phyloP scores from a whole-genome alignment of 2,113 vertebrate species.

The Climacteris rufus region DNA sequence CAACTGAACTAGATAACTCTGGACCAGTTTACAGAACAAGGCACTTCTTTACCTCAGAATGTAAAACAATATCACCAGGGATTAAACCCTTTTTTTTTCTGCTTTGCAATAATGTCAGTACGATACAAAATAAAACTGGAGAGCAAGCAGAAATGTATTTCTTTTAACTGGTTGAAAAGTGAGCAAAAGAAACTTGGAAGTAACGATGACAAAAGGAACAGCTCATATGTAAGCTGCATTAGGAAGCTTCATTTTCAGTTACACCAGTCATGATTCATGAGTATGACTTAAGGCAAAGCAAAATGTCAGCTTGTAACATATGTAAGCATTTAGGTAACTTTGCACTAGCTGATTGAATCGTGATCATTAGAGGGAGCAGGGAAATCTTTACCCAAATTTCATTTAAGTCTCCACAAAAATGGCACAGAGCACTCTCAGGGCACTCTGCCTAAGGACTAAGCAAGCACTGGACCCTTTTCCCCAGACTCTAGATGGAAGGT shows the following conservation, averaged over 20 bases:
- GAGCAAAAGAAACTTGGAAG: neutral
- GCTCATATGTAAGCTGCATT: neutral
- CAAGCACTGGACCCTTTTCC: neutral
- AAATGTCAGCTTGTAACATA: neutral
- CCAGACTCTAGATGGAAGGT: neutral
- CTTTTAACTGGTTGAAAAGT: neutral
- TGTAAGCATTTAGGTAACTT: neutral
- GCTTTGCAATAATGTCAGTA: neutral
- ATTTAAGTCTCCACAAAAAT: neutral
- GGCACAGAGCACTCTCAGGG: neutral
- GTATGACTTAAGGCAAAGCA: neutral
- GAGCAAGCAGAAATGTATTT: neutral
- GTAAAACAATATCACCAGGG: neutral
- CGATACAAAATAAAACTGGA: neutral
- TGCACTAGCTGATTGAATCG: neutral
- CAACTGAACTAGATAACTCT: neutral
- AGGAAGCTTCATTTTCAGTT: neutral
- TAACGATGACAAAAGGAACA: neutral
- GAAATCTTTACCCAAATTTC: neutral
- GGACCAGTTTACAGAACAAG: neutral
- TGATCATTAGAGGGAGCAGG: neutral
- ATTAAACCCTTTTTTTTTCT: neutral
- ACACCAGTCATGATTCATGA: neutral
- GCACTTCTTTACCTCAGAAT: neutral
- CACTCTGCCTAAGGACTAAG: neutral